Evolutionary conservation across 2,888 invertebrate species (phyloP), one percentile per base, ranked within the genome.

Genomic region (Limnephilus auricula): DNA sequence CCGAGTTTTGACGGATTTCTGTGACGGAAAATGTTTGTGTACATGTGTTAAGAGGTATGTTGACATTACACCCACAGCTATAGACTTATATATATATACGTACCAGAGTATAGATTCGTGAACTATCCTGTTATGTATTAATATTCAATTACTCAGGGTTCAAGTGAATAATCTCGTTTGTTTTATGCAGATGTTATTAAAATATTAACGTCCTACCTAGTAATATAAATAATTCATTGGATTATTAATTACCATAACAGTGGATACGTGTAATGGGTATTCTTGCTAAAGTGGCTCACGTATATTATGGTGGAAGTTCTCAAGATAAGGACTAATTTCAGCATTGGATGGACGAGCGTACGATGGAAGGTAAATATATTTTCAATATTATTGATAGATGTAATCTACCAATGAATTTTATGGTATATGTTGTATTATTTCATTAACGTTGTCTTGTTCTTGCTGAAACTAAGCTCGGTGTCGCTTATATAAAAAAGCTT

Each of bases 21-120:
- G 82, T 82, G 18, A 13, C 2, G 32, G 32, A 82, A 32, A 82
- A 82, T 78, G 87, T 78, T 87, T 65, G 78, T 87, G 87, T 65
- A 87, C 87, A 87, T 32, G 87, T 87, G 87, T 87, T 78, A 87
- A 87, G 78, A 78, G 87, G 87, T 65, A 87, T 87, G 87, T 87
- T 87, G 87, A 87, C 87, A 87, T 78, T 87, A 15, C 31, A 85
- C 30, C 2, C 31, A 34, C 82, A 65, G 25, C 25, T 15, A 65
- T 18, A 65, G 13, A 30, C 4, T 18, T 5, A 18, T 82, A 13
- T 18, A 80, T 30, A 82, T 12, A 82, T 82, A 18, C 34, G 3
- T 82, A 82, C 31, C 13, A 6, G 15, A 65, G 25, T 82, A 82
- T 31, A 34, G 18, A 34, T 82, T 32, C 82, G 32, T 34, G 80